Percentiles rank a stretch among this genome's conserved stretches.
Conservation (phyloP, 2,797 vertebrate species). For the Dromococcyx pavoninus region DNA sequence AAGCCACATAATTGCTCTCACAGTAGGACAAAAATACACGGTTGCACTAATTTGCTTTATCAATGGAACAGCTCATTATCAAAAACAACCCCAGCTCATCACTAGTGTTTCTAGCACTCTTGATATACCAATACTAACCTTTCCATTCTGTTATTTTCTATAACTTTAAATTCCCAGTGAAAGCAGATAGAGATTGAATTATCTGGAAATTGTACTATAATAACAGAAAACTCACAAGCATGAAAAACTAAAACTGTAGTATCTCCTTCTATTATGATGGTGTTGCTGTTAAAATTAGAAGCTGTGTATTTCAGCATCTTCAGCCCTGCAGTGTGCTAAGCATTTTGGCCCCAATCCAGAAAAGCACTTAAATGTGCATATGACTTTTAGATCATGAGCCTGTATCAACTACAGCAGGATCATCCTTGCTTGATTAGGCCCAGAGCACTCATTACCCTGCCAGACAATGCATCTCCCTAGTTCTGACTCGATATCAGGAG, state of each 20-base stretch:
- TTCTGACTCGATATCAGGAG: not conserved
- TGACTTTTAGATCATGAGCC: not conserved
- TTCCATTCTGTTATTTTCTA: not conserved
- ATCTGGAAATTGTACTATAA: not conserved
- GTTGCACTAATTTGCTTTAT: constrained; percentile 45
- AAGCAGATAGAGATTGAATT: constrained; percentile 22
- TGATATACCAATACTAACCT: not conserved
- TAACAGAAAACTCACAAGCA: not conserved
- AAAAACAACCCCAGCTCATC: not conserved
- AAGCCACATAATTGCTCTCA: constrained; percentile 57
- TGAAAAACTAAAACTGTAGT: not conserved
- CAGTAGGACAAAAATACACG: constrained; percentile 58
- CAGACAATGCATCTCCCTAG: not conserved
- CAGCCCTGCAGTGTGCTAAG: not conserved
- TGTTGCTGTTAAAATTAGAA: constrained; percentile 17
- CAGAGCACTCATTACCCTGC: not conserved
- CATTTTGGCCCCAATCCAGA: constrained; percentile 40
- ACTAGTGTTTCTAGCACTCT: not conserved
- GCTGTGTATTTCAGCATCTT: not conserved
- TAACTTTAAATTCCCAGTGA: not conserved
- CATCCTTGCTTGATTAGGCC: not conserved
- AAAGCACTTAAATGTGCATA: constrained; percentile 1
- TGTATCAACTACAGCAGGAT: constrained; percentile 19
- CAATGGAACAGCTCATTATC: constrained; percentile 14
- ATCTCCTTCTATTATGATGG: not conserved